These are phyloP conservation scores for Ormyrus labotus DNA, from an alignment of 2,888 invertebrate species.

Conservation along the genomic window DNA sequence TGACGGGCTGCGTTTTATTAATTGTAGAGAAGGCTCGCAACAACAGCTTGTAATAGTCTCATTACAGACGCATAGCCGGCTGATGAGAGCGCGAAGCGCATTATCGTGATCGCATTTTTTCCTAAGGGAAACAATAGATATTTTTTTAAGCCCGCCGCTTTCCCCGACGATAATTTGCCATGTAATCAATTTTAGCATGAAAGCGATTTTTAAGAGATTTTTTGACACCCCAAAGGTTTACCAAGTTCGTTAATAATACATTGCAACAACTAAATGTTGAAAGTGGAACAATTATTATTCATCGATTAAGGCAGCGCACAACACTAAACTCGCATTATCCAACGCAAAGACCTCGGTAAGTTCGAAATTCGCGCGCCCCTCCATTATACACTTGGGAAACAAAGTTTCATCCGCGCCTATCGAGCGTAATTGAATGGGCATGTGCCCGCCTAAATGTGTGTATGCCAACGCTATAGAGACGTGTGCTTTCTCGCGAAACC, in stretches of 20 bases:
- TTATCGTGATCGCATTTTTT: slow-evolving; percentile 8
- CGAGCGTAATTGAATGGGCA: slow-evolving; percentile 39
- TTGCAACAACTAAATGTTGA: too few species aligned
- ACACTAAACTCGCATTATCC: background rate
- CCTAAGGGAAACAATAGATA: slow-evolving; percentile 23
- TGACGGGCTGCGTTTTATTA: slow-evolving; percentile 8
- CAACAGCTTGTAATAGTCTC: slow-evolving; percentile 35
- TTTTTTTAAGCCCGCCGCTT: slow-evolving; percentile 29
- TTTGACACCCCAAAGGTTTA: too few species aligned
- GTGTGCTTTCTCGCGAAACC: too few species aligned
- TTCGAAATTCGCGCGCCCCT: background rate
- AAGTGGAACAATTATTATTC: too few species aligned
- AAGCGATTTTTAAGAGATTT: too few species aligned
- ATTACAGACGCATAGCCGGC: slow-evolving; percentile 17
- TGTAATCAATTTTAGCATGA: too few species aligned
- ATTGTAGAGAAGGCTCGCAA: background rate
- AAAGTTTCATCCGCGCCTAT: background rate
- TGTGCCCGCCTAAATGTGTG: background rate
- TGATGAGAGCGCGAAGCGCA: slow-evolving; percentile 16
- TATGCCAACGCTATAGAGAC: too few species aligned
- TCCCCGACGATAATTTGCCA: slow-evolving; percentile 22
- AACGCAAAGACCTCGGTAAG: too few species aligned
- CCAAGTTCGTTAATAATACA: too few species aligned
- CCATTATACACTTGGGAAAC: background rate
- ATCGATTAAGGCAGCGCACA: background rate